Conservation (phyloP, 2,113 vertebrate genomes). For the Psilopsiagon aurifrons region DNA sequence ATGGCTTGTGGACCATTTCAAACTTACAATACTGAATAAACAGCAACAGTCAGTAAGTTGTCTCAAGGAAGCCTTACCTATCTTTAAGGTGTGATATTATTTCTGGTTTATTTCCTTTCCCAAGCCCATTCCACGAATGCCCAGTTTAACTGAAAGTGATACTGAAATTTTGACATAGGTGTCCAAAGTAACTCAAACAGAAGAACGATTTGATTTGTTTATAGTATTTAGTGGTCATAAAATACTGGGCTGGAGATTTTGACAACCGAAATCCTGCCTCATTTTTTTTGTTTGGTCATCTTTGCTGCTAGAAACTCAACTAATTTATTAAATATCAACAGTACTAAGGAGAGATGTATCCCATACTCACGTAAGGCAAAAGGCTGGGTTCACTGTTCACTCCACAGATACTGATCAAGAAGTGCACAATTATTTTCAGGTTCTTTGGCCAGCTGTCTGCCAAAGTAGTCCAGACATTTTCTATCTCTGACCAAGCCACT, state of each 20-base stretch:
- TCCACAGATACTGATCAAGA: constrained; percentile 97
- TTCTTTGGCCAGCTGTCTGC: constrained; percentile 99
- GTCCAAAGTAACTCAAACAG: background rate
- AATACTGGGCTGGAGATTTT: background rate
- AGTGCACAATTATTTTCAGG: constrained; percentile 97
- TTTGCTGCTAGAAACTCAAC: background rate
- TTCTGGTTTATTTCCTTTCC: background rate
- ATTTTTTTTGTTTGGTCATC: background rate
- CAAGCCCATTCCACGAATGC: background rate
- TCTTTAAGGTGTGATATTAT: background rate
- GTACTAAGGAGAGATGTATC: background rate
- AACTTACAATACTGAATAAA: background rate
- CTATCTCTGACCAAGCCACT: constrained; percentile 97
- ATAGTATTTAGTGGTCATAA: background rate
- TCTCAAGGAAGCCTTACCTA: background rate
- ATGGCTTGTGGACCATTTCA: background rate
- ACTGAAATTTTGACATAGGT: background rate
- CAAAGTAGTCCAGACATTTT: constrained; percentile 98
- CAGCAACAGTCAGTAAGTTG: background rate
- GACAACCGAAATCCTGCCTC: background rate
- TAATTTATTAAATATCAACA: background rate
- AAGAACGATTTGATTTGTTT: background rate
- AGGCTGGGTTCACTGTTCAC: constrained; percentile 98
- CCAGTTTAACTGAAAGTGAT: background rate
- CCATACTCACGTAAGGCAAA: constrained; percentile 92